Conservation (phyloP, 2,797 vertebrate species). For the Platyrinchus mystaceus region DNA sequence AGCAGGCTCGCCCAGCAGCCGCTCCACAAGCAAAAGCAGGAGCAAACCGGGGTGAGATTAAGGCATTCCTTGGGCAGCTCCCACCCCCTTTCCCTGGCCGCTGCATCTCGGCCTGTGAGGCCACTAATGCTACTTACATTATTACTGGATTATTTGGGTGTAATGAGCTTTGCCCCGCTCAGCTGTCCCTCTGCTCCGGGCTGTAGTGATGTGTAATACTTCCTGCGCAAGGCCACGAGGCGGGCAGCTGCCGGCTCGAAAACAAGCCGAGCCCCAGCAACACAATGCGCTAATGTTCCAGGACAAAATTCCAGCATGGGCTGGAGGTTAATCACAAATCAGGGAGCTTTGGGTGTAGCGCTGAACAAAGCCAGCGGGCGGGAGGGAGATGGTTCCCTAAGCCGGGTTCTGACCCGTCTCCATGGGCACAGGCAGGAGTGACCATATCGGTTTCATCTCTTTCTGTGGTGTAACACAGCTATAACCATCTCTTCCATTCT, state of each 20-base stretch:
- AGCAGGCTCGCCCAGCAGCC: not conserved
- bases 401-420: not conserved
- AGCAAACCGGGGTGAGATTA: not conserved
- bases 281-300: conserved; percentile 40
- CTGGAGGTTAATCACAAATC: not conserved
- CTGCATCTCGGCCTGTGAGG: not conserved
- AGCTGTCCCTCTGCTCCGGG: conserved; percentile 36
- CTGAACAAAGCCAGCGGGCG: not conserved
- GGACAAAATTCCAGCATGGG: conserved; percentile 7
- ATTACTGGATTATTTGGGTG: conserved; percentile 69
- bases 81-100: not conserved
- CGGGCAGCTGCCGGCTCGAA: conserved; percentile 11
- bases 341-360: not conserved
- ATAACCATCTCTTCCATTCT: not conserved
- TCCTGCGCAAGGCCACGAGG: conserved; percentile 28
- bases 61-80: conserved; percentile 39
- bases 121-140: conserved; percentile 68
- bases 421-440: not conserved
- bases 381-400: not conserved
- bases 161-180: conserved; percentile 73
- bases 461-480: not conserved
- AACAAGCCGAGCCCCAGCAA: not conserved
- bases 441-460: not conserved
- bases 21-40: not conserved
- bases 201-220: conserved; percentile 41